These are phyloP conservation scores for Pterobdella sp. DNA, from an alignment of 2,888 invertebrate genomes.

Conservation along the genomic window DNA sequence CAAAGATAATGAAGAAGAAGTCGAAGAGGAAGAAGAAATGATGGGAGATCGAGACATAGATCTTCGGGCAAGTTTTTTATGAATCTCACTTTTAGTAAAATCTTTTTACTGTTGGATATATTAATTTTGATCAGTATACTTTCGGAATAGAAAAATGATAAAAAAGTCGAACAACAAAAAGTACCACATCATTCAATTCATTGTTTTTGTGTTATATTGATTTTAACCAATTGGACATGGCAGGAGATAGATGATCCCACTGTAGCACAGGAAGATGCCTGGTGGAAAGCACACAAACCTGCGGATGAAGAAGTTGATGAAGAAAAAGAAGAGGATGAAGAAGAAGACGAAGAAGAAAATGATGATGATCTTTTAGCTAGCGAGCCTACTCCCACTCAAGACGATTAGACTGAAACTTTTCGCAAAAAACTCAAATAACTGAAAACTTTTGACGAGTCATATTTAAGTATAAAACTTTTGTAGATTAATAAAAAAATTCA, in stretches of 20 bases:
- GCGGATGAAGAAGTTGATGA: constrained; percentile 61
- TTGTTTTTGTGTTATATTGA: too few relatives aligned
- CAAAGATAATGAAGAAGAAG: constrained; percentile 48
- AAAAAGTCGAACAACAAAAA: too few relatives aligned
- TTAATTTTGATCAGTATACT: background rate
- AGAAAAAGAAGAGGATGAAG: constrained; percentile 57
- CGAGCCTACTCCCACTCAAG: background rate
- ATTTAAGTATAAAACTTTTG: too few relatives aligned
- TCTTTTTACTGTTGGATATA: background rate
- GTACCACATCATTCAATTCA: too few relatives aligned
- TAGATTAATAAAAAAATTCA: too few relatives aligned
- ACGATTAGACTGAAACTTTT: too few relatives aligned
- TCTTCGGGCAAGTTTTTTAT: background rate
- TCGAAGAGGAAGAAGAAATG: constrained; percentile 23
- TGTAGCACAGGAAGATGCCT: constrained; percentile 28
- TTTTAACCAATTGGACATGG: too few relatives aligned
- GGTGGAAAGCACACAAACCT: constrained; percentile 35
- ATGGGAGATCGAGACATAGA: too few relatives aligned
- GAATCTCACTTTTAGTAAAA: background rate
- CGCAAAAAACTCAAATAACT: too few relatives aligned
- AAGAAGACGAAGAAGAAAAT: constrained; percentile 23
- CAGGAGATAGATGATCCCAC: constrained; percentile 23
- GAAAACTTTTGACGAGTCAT: too few relatives aligned
- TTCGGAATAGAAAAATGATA: too few relatives aligned
- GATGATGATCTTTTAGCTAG: constrained; percentile 19